These are phyloP conservation scores for Neofelis nebulosa DNA, from an alignment of 2,113 vertebrate species.

Conservation along the genomic window DNA sequence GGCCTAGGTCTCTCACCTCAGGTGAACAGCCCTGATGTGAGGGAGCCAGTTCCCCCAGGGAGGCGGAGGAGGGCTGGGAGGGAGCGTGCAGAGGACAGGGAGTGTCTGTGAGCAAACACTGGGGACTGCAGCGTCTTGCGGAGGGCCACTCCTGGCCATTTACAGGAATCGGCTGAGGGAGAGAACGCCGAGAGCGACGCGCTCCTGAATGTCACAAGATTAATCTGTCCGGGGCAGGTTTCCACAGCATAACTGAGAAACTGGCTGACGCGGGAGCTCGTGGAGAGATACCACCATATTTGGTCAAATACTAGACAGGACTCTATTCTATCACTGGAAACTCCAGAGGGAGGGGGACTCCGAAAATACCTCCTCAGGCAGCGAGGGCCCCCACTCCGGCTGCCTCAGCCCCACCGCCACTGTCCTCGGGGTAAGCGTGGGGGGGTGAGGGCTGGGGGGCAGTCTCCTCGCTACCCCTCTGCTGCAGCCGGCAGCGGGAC, in stretches of 20 bases:
- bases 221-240: constrained; percentile 75
- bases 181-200: constrained; percentile 19
- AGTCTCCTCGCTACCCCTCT: neutral
- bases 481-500: neutral
- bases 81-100: accelerated
- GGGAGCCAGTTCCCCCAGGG: accelerated
- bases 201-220: constrained; percentile 76
- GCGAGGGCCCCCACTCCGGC: constrained; percentile 34
- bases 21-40: neutral
- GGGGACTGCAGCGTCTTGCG: neutral
- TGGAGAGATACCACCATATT: constrained; percentile 79
- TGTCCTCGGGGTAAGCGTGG: neutral
- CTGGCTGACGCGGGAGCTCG: constrained; percentile 49
- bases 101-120: neutral
- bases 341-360: constrained; percentile 70
- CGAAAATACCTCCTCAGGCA: constrained; percentile 68
- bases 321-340: constrained; percentile 72
- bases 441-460: neutral
- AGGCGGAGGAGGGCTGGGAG: neutral
- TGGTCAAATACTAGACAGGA: constrained; percentile 79
- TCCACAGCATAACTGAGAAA: constrained; percentile 75
- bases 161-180: constrained; percentile 44
- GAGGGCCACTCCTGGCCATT: constrained; percentile 57
- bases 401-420: neutral
- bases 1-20: neutral